Evolutionary conservation across 2,797 vertebrate genomes (phyloP), one percentile per base, ranked within the genome.

Genomic region (Falco berigora): DNA sequence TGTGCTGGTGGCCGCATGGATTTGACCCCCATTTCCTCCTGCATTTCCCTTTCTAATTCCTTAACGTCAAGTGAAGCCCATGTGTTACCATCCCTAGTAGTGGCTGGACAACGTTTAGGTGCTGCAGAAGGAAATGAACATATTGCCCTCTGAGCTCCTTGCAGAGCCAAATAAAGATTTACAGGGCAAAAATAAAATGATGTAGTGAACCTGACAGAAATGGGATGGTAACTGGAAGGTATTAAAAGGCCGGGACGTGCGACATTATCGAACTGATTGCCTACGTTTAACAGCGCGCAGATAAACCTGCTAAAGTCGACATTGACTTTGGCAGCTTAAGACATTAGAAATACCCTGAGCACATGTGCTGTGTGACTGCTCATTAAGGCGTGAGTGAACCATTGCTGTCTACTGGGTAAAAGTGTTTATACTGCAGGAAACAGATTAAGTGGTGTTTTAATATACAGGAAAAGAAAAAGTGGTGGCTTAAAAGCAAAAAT

Each of bases 381-480:
- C 53, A 86, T 94, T 92, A 91, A 74, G 78, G 63, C 42, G 0
- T 9, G 69, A 75, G 47, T 80, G 92, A 78, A 53, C 62, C 88
- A 63, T 92, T 83, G 56, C 73, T 88, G 72, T 71, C 74, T 84
- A 27, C 80, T 27, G 61, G 38, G 76, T 17, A 4, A 32, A 38
- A 59, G 32, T 11, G 46, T 79, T 80, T 84, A 52, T 86, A 25
- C 95, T 96, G 92, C 92, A 97, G 97, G 96, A 97, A 97, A 74
- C 10, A 52, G 93, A 88, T 92, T 88, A 78, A 77, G 69, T 20
- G 69, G 14, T 56, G 66, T 36, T 96, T 72, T 75, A 88, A 69
- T 87, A 42, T 22, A 62, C 83, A 92, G 97, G 96, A 95, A 94
- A 84, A 75, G 76, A 68, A 76, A 68, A 91, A 55, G 55, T 72